Evolutionary conservation across 2,888 invertebrate genomes (phyloP), one percentile per base, ranked within the genome.

Genomic region (Sabellastarte sp.): DNA sequence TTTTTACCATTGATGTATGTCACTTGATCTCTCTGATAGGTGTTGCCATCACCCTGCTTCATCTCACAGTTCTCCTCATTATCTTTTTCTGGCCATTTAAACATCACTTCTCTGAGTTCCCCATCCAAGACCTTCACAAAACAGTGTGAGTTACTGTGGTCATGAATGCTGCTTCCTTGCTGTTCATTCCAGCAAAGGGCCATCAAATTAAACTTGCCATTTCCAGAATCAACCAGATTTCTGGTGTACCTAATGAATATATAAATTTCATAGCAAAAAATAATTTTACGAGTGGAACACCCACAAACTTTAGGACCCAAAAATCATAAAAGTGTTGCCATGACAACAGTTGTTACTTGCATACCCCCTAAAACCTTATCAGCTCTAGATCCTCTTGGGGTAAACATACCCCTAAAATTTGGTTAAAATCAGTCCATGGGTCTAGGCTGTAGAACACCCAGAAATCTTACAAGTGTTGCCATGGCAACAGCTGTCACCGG

Each of bases 181-280:
- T 93, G 93, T 80, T 95, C 93, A 28, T 95, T 93, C 98, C 99
- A 99, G 85, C 98, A 98, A n/a, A 99, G 85, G 32, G 95, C 88
- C 91, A 99, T 95, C 71, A 99, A 86, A 85, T 99, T 99, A 85
- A 95, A 99, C 80, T 93, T 94, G 0, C 95, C 97, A 81, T 99
- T 98, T 2, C 98, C 99, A 65, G 89, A 89, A 79, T 98, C 95
- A 0, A 99, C 94, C 74, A 99, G 86, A 85, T 99, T 99, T 33
- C 99, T 86, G 0, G 98, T 99, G 82, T 99, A 99, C 79, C 93
- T 94, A 74, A 15, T 41, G 41, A 10, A 41, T n/a, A n/a, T n/a
- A n/a, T n/a, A n/a, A n/a, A n/a, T n/a, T n/a, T n/a, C n/a, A n/a
- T n/a, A n/a, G n/a, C n/a, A n/a, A n/a, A n/a, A n/a, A n/a, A n/a